Percentiles rank a stretch among this genome's conserved stretches.
These are phyloP conservation scores for Sanderia malayensis DNA, from an alignment of 30 jellyfish, hydroid and myxozoan genomes.

Conservation along the genomic window DNA sequence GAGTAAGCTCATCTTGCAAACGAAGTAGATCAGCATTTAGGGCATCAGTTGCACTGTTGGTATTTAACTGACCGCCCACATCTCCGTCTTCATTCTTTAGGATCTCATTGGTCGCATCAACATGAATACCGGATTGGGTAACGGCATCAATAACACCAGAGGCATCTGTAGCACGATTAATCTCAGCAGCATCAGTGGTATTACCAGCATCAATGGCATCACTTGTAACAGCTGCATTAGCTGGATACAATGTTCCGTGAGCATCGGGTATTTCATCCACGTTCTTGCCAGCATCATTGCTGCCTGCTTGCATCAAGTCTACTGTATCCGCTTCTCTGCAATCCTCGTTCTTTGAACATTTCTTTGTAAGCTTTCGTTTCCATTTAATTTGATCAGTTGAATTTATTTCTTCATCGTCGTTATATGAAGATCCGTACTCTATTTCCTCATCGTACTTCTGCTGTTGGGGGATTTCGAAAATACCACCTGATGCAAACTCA, in stretches of 20 bases:
- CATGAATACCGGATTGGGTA: background rate
- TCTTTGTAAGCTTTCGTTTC: background rate
- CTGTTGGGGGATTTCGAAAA: too few relatives aligned
- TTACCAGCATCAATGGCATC: background rate
- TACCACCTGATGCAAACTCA: background rate
- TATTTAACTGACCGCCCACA: background rate
- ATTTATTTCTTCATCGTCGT: slow-evolving; percentile 2
- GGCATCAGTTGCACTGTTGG: background rate
- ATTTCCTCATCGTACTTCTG: too few relatives aligned
- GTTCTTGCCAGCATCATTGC: too few relatives aligned
- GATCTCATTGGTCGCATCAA: background rate
- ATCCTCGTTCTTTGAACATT: background rate
- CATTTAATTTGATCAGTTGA: background rate
- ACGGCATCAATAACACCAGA: background rate
- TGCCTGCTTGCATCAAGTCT: too few relatives aligned
- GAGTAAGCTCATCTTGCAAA: background rate
- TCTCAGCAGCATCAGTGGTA: background rate
- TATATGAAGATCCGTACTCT: background rate
- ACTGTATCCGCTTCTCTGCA: background rate
- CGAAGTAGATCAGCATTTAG: background rate
- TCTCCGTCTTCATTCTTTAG: background rate
- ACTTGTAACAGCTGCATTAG: background rate
- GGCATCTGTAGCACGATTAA: background rate
- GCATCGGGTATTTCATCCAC: too few relatives aligned
- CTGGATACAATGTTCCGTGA: too few relatives aligned